These are phyloP conservation scores for Channa maculata DNA, from an alignment of 2,113 vertebrate species.

Conservation along the genomic window DNA sequence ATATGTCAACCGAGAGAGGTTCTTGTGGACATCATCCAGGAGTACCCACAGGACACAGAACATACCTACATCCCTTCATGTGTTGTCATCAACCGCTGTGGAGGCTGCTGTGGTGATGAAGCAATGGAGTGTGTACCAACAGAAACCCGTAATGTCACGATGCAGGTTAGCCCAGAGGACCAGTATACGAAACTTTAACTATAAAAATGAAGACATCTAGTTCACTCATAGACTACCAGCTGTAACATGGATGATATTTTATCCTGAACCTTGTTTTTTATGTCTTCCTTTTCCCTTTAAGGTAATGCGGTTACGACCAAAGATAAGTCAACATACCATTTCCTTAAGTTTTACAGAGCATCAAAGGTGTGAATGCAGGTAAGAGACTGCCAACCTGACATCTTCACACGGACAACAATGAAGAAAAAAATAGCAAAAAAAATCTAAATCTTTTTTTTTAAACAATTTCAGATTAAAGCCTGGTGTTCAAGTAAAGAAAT, in stretches of 20 bases:
- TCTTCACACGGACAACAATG: not conserved
- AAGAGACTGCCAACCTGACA: slow-evolving; percentile 13
- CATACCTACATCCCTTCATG: slow-evolving; percentile 92
- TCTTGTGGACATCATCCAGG: slow-evolving; percentile 92
- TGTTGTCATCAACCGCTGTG: slow-evolving; percentile 91
- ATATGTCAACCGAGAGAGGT: slow-evolving; percentile 89
- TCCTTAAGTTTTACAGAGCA: slow-evolving; percentile 79
- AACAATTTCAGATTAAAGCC: slow-evolving; percentile 88
- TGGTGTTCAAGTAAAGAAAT: slow-evolving; percentile 88
- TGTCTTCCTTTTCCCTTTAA: slow-evolving; percentile 53
- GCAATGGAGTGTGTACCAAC: slow-evolving; percentile 90
- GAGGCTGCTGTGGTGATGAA: slow-evolving; percentile 93
- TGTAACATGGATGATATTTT: not conserved
- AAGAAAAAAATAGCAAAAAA: not conserved
- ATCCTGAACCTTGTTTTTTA: slow-evolving; percentile 19
- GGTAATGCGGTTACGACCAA: slow-evolving; percentile 69
- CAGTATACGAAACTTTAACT: too few relatives aligned
- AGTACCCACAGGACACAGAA: slow-evolving; percentile 92
- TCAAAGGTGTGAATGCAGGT: slow-evolving; percentile 79
- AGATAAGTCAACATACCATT: slow-evolving; percentile 54
- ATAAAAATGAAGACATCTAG: too few relatives aligned
- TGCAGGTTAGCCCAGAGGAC: slow-evolving; percentile 85
- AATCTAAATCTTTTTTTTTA: slow-evolving; percentile 13
- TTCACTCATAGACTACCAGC: too few relatives aligned
- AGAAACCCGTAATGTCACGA: slow-evolving; percentile 87